Evolutionary conservation across 1,140 invertebrate genomes (phyloP).

Genomic region (Lepidurus couesii): DNA sequence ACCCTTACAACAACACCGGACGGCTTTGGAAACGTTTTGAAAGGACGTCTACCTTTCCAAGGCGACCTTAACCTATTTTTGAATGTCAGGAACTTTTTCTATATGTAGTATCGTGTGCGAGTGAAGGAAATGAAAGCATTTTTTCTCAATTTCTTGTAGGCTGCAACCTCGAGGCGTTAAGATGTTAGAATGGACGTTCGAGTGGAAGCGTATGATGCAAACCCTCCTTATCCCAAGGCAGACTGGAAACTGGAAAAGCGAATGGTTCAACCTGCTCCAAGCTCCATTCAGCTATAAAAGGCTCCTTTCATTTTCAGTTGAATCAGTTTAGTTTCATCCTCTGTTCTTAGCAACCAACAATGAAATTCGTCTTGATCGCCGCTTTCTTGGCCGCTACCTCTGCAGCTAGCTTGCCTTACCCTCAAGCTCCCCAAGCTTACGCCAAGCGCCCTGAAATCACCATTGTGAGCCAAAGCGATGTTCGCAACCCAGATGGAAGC

Average conservation of each 20-base stretch:
- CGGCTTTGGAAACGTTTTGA: too few species aligned
- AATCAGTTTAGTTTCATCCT: neutral
- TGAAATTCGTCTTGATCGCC: conserved; percentile 25
- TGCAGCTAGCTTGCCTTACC: conserved; percentile 11
- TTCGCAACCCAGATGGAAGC: conserved; percentile 31
- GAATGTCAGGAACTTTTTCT: neutral
- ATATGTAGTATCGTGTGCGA: neutral
- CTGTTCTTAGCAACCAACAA: neutral
- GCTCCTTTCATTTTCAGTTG: neutral
- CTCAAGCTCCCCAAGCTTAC: neutral
- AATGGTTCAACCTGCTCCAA: neutral
- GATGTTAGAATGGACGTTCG: neutral
- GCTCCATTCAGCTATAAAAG: neutral
- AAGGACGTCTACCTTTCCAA: too few species aligned
- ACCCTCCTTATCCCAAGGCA: neutral
- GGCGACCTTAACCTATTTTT: too few species aligned
- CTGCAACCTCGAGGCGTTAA: neutral
- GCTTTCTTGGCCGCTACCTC: conserved; percentile 30
- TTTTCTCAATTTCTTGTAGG: neutral
- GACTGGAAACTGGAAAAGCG: neutral
- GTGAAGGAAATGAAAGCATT: neutral
- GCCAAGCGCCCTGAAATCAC: conserved; percentile 23
- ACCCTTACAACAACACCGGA: too few species aligned
- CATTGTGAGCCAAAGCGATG: conserved; percentile 32
- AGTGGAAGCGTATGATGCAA: neutral